Evolutionary conservation across 2,797 vertebrate species (phyloP).

Genomic region (Borostomias antarcticus): DNA sequence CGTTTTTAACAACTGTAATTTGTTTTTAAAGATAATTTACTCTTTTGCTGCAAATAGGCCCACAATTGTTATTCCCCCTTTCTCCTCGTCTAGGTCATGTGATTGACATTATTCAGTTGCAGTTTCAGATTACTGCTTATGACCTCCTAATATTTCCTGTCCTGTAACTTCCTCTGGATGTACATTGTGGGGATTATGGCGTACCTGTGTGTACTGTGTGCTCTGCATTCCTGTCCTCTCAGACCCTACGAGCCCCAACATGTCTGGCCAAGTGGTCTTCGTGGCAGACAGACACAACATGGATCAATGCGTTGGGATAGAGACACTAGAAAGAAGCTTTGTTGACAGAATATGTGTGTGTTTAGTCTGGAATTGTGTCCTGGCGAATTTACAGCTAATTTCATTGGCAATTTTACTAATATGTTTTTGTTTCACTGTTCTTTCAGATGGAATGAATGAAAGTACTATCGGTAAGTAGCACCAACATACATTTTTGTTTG

Average conservation of each 20-base stretch:
- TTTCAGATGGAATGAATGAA: constrained; percentile 58
- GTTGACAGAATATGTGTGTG: neutral
- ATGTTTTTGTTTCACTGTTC: constrained; percentile 16
- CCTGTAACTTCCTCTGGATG: neutral
- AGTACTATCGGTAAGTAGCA: constrained; percentile 51
- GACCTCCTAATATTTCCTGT: too few relatives aligned
- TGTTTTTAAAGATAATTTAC: too few relatives aligned
- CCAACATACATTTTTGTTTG: neutral
- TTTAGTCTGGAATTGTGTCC: constrained; percentile 5
- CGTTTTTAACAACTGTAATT: too few relatives aligned
- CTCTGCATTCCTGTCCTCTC: constrained; percentile 34
- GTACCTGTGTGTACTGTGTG: constrained; percentile 18
- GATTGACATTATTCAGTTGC: too few relatives aligned
- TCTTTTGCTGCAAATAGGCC: too few relatives aligned
- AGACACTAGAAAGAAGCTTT: neutral
- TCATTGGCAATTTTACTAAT: neutral
- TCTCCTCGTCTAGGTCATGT: too few relatives aligned
- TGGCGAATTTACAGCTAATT: constrained; percentile 11
- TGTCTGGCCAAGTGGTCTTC: constrained; percentile 23
- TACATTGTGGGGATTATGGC: neutral
- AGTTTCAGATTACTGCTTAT: too few relatives aligned
- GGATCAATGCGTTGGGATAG: constrained; percentile 7
- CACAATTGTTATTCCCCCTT: too few relatives aligned
- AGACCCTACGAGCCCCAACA: constrained; percentile 44
- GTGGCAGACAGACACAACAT: constrained; percentile 53